Evolutionary conservation across 2,113 vertebrate species (phyloP), one percentile per base, ranked within the genome.

Genomic region (Brachyistius frenatus): DNA sequence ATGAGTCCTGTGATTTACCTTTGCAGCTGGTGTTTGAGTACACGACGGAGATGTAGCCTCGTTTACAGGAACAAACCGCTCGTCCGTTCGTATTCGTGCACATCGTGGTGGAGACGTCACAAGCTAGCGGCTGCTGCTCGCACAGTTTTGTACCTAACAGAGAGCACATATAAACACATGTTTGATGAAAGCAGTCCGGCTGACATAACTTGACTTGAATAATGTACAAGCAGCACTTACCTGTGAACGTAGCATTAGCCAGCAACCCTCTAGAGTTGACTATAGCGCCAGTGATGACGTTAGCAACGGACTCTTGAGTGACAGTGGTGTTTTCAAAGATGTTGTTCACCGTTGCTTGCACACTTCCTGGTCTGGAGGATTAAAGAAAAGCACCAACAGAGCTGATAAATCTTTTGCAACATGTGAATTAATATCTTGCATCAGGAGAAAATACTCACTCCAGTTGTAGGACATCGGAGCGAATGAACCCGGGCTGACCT

Each of bases 321-420:
- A 4, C 13, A 0, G 1, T 5, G 31, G 85, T 91, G 13, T 56
- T 15, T 5, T 80, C 1, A 80, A 90, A 95, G 39, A 94, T 57
- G 36, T 93, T 95, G 65, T 94, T 89, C 15, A 95, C 89, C 2
- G 70, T 70, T 11, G 94, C 93, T 32, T 58, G 9, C 7, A 95
- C 85, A 78, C 94, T 95, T 70, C 95, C 95, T n/a, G 15, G 2
- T 55, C 95, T 95, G 50, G 7, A 66, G 49, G 66, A 50, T 57
- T 32, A 76, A 0, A 62, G 33, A 66, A 44, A 78, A 73, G 11
- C 50, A 67, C 3, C 13, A 65, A 14, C 10, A 53, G 7, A 56
- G 1, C 8, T 32, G 5, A 36, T 0, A 23, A 14, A 70, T 8
- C 0, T 32, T 13, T 56, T 39, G 10, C 7, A 52, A 55, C 9